phyloP scores from a whole-genome alignment of 2,113 vertebrate genomes.

The Erythrocercus mccallii region DNA sequence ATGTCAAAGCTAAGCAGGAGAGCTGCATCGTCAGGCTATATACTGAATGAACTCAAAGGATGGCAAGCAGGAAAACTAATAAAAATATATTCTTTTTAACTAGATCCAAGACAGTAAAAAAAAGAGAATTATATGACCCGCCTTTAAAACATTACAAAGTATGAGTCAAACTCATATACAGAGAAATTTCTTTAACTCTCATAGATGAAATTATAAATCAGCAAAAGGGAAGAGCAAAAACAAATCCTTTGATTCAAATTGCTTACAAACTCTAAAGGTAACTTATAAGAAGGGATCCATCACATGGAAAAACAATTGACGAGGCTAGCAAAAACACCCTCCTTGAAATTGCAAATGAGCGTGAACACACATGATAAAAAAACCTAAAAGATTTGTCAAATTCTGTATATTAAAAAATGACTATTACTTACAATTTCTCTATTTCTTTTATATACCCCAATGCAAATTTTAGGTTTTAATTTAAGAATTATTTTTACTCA shows the following conservation, averaged over 20 bases:
- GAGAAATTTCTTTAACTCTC: not conserved
- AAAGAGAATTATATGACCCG: not conserved
- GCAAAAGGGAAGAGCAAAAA: not conserved
- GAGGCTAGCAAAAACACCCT: not conserved
- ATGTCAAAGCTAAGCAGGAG: conserved; percentile 11
- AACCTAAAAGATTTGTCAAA: not conserved
- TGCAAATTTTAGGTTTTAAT: not conserved
- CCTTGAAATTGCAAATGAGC: not conserved
- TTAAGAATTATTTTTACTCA: not conserved
- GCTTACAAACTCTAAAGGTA: not conserved
- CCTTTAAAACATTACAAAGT: not conserved
- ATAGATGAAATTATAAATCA: not conserved
- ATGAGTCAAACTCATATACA: not conserved
- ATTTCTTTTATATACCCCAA: not conserved
- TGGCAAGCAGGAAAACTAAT: not conserved
- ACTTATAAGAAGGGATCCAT: not conserved
- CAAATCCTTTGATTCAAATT: not conserved
- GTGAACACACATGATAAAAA: not conserved
- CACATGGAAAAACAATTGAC: not conserved
- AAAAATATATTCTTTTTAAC: not conserved
- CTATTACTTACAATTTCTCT: not conserved
- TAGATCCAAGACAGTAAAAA: not conserved
- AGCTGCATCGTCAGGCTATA: not conserved
- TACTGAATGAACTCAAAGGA: not conserved
- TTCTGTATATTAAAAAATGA: not conserved